A percentile compares a stretch with the other conserved stretches of the same genome.
Evolutionary conservation across 2,888 invertebrate genomes (phyloP).

Genomic region (Sinodicranocentrus sp.): DNA sequence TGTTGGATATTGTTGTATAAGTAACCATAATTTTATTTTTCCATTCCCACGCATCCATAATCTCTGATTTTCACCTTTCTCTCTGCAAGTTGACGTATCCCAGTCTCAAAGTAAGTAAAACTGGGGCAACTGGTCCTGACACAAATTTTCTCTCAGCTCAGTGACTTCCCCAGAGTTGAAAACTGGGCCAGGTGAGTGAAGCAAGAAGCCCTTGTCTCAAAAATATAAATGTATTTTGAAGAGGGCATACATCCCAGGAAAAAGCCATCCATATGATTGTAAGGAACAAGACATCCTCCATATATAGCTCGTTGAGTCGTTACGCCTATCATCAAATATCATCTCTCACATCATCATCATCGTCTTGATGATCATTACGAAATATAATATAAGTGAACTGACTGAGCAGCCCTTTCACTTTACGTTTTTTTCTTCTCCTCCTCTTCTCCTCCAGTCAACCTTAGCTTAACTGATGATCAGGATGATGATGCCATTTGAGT

Average conservation of each 20-base stretch:
- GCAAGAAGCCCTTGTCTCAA: neutral
- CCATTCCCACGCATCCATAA: too few relatives aligned
- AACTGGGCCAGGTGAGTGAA: neutral
- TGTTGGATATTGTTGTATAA: too few relatives aligned
- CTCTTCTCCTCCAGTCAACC: neutral
- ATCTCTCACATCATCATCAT: neutral
- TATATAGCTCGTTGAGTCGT: too few relatives aligned
- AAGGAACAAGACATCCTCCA: too few relatives aligned
- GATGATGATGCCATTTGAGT: constrained; percentile 27
- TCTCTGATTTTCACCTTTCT: too few relatives aligned
- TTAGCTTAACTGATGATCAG: constrained; percentile 14
- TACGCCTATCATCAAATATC: constrained; percentile 22
- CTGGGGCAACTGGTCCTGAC: neutral
- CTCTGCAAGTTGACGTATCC: too few relatives aligned
- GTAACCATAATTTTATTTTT: too few relatives aligned
- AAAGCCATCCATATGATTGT: too few relatives aligned
- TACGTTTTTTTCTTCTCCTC: neutral
- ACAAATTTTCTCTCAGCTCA: neutral
- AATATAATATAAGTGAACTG: neutral
- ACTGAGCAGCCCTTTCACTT: neutral
- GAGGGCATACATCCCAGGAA: neutral
- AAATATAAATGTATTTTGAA: neutral
- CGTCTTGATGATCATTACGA: constrained; percentile 7
- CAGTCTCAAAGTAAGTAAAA: neutral
- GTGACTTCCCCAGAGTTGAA: neutral